These are phyloP conservation scores for Oryzias woworae DNA, from an alignment of 2,113 vertebrate genomes.

Conservation along the genomic window DNA sequence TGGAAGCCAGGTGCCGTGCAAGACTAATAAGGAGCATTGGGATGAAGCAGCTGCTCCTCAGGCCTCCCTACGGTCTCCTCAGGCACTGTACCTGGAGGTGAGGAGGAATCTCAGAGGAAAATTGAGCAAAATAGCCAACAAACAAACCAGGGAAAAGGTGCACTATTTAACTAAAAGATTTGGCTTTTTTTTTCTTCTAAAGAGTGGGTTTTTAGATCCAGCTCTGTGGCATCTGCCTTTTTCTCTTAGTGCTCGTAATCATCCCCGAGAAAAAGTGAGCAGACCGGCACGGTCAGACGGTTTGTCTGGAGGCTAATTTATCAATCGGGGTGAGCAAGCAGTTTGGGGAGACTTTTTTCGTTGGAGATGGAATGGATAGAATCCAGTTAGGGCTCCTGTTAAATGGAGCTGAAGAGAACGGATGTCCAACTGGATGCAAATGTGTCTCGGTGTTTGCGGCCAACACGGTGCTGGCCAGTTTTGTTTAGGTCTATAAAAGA, in stretches of 20 bases:
- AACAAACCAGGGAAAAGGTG: constrained; percentile 10
- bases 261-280: constrained; percentile 3
- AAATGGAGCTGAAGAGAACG: constrained; percentile 9
- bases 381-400: constrained; percentile 66
- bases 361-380: constrained; percentile 35
- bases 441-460: constrained; percentile 2
- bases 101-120: constrained; percentile 23
- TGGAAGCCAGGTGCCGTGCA: constrained; percentile 35
- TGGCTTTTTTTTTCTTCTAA: constrained; percentile 6
- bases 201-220: constrained; percentile 7
- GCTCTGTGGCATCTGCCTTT: constrained; percentile 21
- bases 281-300: constrained; percentile 11
- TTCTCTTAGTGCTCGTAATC: constrained; percentile 16
- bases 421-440: constrained; percentile 7
- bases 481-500: constrained; percentile 4
- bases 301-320: constrained; percentile 28
- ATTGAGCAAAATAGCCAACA: background rate
- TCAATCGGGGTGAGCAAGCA: constrained; percentile 42
- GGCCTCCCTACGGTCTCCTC: constrained; percentile 37
- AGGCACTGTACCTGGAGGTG: constrained; percentile 22
- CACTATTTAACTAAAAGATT: constrained; percentile 11
- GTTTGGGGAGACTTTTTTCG: constrained; percentile 57
- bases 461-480: constrained; percentile 10
- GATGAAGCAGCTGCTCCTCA: constrained; percentile 45
- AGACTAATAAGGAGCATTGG: constrained; percentile 56